Evolutionary conservation across 2,797 vertebrate genomes (phyloP).

Genomic region (Manis javanica): DNA sequence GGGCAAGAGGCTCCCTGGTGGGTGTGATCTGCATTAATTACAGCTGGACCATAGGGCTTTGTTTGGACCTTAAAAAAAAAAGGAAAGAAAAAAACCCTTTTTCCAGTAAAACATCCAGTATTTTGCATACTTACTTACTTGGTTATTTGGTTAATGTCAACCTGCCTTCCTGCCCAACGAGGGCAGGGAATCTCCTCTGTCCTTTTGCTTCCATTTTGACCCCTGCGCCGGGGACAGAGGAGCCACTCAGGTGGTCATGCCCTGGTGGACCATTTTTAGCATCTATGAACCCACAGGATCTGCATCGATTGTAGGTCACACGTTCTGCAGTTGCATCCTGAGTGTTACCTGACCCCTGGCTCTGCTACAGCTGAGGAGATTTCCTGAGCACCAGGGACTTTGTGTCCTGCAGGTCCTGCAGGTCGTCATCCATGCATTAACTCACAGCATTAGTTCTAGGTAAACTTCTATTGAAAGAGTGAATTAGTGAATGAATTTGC

Average conservation of each 20-base stretch:
- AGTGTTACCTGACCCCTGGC: not conserved
- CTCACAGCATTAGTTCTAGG: not conserved
- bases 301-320: too few relatives aligned
- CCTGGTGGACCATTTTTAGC: too few relatives aligned
- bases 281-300: too few relatives aligned
- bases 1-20: not conserved
- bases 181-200: not conserved
- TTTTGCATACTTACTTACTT: not conserved
- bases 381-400: not conserved
- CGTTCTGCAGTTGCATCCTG: not conserved
- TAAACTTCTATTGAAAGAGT: not conserved
- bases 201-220: not conserved
- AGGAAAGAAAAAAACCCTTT: not conserved
- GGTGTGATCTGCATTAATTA: not conserved
- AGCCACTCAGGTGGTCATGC: not conserved
- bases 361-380: not conserved
- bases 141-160: not conserved
- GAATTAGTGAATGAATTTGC: not conserved
- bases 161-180: not conserved
- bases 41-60: not conserved
- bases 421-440: not conserved
- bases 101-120: not conserved
- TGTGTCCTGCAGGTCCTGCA: not conserved
- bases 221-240: not conserved
- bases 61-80: not conserved